Conservation (phyloP, 2,113 vertebrate species). For the Epinephelus moara region DNA sequence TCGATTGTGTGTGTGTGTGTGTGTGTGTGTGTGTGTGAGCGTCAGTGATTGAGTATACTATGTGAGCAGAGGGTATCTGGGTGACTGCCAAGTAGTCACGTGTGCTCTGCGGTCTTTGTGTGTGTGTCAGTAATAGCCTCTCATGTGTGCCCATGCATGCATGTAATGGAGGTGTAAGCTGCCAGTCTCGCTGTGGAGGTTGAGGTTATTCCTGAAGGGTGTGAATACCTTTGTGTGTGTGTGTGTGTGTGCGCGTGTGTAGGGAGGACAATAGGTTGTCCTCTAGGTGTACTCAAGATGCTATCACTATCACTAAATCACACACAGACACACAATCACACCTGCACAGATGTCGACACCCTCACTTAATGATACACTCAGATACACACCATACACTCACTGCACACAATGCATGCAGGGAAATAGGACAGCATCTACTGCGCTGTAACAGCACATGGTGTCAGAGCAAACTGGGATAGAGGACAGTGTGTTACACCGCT, state of each 20-base stretch:
- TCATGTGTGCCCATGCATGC: conserved; percentile 43
- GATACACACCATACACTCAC: neutral
- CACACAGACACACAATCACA: neutral
- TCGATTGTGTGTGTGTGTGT: conserved; percentile 14
- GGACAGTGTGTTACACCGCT: neutral
- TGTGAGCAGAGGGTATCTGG: conserved; percentile 50
- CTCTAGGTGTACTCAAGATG: conserved; percentile 30
- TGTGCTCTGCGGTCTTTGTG: conserved; percentile 44
- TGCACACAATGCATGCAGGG: neutral
- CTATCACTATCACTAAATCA: conserved; percentile 20
- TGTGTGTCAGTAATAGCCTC: conserved; percentile 23
- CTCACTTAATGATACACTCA: neutral
- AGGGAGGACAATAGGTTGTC: conserved; percentile 27
- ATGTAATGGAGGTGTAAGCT: conserved; percentile 56
- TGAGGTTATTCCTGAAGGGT: conserved; percentile 90
- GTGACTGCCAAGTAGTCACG: conserved; percentile 56
- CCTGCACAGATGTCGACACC: neutral
- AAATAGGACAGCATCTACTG: neutral
- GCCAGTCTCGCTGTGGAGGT: conserved; percentile 91
- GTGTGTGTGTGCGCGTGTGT: neutral
- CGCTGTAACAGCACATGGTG: neutral
- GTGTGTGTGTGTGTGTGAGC: conserved; percentile 3
- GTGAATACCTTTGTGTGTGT: conserved; percentile 25
- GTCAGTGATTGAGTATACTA: conserved; percentile 22
- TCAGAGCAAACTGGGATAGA: neutral